A percentile compares a stretch with the other conserved stretches of the same genome.
These are phyloP conservation scores for Argyrosomus japonicus DNA, from an alignment of 2,113 vertebrate species.

Conservation along the genomic window DNA sequence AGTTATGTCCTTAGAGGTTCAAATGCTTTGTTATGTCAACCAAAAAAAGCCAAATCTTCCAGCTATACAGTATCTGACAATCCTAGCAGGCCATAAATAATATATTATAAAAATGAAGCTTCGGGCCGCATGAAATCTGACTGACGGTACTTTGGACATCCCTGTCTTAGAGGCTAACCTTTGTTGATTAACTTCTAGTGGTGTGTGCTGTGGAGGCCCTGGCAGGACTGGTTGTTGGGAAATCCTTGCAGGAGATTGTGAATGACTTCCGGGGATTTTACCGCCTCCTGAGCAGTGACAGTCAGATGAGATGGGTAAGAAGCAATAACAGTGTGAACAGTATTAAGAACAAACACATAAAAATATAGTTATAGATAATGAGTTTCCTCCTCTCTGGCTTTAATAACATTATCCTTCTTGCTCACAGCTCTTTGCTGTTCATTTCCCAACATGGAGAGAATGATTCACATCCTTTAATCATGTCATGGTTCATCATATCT, in stretches of 20 bases:
- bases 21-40: no score
- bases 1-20: no score
- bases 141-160: no score
- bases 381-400: not conserved
- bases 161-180: not conserved
- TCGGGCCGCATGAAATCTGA: no score
- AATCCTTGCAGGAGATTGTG: slow-evolving; percentile 83
- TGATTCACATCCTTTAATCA: not conserved
- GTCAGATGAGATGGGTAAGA: slow-evolving; percentile 88
- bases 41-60: no score
- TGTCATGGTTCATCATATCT: not conserved
- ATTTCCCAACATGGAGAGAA: not conserved
- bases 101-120: no score
- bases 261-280: slow-evolving; percentile 86
- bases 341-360: not conserved
- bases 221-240: slow-evolving; percentile 80
- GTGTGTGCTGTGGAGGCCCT: slow-evolving; percentile 83
- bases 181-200: slow-evolving; percentile 72
- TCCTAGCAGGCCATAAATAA: no score
- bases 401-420: not conserved
- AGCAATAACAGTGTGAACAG: no score
- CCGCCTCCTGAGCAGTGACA: slow-evolving; percentile 83
- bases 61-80: no score
- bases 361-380: not conserved
- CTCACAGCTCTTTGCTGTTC: not conserved